phyloP scores from a whole-genome alignment of 2,113 vertebrate genomes.

The Oncorhynchus mykiss region DNA sequence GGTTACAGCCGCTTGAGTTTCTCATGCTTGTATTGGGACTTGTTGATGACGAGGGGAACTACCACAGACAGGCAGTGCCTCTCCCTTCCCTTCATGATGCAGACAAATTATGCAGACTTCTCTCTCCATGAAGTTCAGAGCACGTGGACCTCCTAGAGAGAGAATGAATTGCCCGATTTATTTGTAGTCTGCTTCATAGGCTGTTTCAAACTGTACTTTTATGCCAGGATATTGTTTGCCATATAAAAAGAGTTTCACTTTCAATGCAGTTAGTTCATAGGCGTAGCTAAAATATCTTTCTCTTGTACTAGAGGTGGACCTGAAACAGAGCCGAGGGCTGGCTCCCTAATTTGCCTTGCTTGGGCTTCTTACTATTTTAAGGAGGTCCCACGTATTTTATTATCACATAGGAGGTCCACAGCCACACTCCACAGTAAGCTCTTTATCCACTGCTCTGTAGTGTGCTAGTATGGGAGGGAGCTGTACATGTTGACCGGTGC shows the following conservation, averaged over 20 bases:
- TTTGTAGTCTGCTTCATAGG: constrained; percentile 12
- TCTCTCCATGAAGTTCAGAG: too few relatives aligned
- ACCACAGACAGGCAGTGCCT: constrained; percentile 36
- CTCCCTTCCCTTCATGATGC: constrained; percentile 17
- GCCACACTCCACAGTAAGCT: neutral
- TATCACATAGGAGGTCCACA: constrained; percentile 21
- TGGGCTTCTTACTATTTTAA: constrained; percentile 33
- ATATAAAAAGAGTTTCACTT: constrained; percentile 20
- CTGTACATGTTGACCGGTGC: neutral
- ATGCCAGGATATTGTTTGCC: neutral
- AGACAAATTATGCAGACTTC: neutral
- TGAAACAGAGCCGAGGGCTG: constrained; percentile 19
- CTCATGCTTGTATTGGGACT: constrained; percentile 11
- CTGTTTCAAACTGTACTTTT: neutral
- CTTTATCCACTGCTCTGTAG: constrained; percentile 15
- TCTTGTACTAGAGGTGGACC: constrained; percentile 10
- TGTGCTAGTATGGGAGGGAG: constrained; percentile 7
- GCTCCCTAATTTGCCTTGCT: constrained; percentile 27
- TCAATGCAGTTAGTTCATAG: neutral
- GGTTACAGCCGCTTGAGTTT: constrained; percentile 37
- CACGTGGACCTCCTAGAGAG: too few relatives aligned
- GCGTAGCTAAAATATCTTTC: constrained; percentile 1
- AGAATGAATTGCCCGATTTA: neutral
- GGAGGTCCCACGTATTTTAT: constrained; percentile 37
- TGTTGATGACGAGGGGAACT: constrained; percentile 30